These are phyloP conservation scores for Thecocarcelia acutangulata DNA, from an alignment of 2,888 invertebrate genomes.

Conservation along the genomic window DNA sequence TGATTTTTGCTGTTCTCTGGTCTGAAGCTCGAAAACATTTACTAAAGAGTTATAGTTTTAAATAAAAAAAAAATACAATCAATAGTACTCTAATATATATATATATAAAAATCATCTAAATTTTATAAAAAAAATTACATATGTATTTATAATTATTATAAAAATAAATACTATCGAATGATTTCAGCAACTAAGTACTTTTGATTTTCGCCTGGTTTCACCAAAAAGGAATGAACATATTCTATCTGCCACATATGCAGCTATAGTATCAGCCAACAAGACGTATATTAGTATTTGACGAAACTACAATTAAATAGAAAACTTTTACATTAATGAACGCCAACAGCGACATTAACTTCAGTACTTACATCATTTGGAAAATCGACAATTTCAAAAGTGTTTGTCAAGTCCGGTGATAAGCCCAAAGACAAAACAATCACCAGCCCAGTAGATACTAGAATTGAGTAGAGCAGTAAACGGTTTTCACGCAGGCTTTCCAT, in stretches of 20 bases:
- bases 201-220: constrained; percentile 85
- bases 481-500: constrained; percentile 98
- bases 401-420: constrained; percentile 90
- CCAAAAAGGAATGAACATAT: constrained; percentile 92
- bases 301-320: constrained; percentile 85
- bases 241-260: constrained; percentile 93
- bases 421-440: constrained; percentile 94
- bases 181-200: constrained; percentile 73
- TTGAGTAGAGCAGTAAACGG: constrained; percentile 94
- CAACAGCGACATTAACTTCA: neutral
- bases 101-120: neutral
- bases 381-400: constrained; percentile 96
- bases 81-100: no score
- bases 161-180: constrained; percentile 25
- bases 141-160: neutral
- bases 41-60: no score
- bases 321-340: neutral
- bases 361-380: constrained; percentile 93
- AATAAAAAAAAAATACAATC: no score
- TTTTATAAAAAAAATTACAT: neutral
- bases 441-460: constrained; percentile 90
- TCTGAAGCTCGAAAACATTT: no score
- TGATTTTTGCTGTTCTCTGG: no score
- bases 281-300: constrained; percentile 92
- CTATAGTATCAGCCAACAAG: constrained; percentile 91